Conservation (phyloP, 2,113 vertebrate species). For the Daboia siamensis region DNA sequence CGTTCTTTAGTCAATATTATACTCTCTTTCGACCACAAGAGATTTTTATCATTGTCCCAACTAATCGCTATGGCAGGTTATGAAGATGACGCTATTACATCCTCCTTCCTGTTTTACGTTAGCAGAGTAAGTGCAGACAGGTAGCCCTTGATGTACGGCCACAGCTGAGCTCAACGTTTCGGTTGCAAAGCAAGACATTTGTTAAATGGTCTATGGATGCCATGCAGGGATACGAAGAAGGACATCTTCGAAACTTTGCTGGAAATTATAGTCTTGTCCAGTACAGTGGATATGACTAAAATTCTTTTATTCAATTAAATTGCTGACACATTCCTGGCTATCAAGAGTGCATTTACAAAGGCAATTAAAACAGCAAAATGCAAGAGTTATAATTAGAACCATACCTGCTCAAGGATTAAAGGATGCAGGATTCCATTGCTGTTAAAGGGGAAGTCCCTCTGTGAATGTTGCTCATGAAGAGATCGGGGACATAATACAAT, state of each 20-base stretch:
- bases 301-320: constrained; percentile 66
- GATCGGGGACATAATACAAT: constrained; percentile 51
- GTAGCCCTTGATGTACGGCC: too few species aligned
- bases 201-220: neutral
- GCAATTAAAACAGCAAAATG: constrained; percentile 76
- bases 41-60: neutral
- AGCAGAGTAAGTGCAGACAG: neutral
- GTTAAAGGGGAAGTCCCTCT: constrained; percentile 58
- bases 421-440: constrained; percentile 59
- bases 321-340: constrained; percentile 68
- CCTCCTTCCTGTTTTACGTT: neutral
- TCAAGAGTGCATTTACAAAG: constrained; percentile 72
- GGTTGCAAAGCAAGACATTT: too few species aligned
- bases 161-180: too few species aligned
- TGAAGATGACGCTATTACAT: neutral
- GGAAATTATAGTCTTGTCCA: constrained; percentile 66
- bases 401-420: constrained; percentile 65
- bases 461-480: constrained; percentile 49
- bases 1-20: neutral
- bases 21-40: neutral
- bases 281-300: constrained; percentile 62
- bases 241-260: constrained; percentile 61
- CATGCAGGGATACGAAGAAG: constrained; percentile 40
- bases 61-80: neutral
- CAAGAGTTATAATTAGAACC: constrained; percentile 75